Conservation (phyloP, 2,888 invertebrate genomes). For the Digitonthophagus gazella region DNA sequence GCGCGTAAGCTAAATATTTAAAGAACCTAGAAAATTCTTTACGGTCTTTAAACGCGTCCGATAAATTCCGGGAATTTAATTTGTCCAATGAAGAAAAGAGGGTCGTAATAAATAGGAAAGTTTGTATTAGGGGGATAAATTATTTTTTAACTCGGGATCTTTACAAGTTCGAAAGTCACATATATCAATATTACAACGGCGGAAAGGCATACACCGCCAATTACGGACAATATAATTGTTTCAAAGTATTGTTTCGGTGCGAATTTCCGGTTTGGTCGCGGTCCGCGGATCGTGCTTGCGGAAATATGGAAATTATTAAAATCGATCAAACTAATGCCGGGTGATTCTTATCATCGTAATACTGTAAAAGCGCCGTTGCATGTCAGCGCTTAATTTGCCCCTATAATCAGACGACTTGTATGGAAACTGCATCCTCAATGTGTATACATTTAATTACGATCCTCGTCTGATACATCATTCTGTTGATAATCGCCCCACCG, state of each 20-base stretch:
- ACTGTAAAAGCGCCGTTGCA: slow-evolving; percentile 31
- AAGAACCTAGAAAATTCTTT: background rate
- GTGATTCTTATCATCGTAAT: slow-evolving; percentile 35
- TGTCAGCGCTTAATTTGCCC: slow-evolving; percentile 8
- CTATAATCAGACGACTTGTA: background rate
- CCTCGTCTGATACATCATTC: background rate
- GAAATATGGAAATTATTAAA: slow-evolving; percentile 32
- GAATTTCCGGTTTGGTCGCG: background rate
- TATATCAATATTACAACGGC: background rate
- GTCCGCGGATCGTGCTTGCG: background rate
- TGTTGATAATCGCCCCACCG: background rate
- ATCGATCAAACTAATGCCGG: slow-evolving; percentile 36
- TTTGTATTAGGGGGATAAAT: too few species aligned
- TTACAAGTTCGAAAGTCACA: too few species aligned
- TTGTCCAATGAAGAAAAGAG: too few species aligned
- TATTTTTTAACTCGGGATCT: too few species aligned
- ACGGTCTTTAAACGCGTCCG: background rate
- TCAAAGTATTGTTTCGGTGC: background rate
- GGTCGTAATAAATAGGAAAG: too few species aligned
- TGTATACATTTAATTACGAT: background rate
- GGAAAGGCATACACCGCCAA: background rate
- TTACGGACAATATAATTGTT: background rate
- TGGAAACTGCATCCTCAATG: background rate
- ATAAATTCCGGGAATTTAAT: background rate
- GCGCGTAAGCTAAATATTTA: background rate